Evolutionary conservation across 1,140 invertebrate species (phyloP), one percentile per base, ranked within the genome.

Genomic region (Drosophila bocki): DNA sequence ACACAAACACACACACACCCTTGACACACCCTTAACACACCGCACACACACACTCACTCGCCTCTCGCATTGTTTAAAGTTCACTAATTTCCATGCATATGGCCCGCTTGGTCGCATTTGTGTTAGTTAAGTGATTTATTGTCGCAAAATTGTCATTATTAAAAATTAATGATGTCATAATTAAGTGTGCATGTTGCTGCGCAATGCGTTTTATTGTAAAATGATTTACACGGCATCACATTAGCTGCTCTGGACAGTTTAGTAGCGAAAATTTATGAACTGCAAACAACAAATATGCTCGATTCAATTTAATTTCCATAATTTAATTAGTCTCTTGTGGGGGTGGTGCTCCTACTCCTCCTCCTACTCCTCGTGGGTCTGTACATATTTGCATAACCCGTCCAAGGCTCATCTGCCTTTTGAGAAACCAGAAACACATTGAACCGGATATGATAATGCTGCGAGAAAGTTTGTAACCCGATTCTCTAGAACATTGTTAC

Each of bases 151-250:
- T 91, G 82, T 86, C 85, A 91, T 86, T 86, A 91, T 88, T 85
- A 86, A 82, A 84, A 91, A 86, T 83, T 91, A 86, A 91, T 91
- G 82, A 91, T 86, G 82, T 83, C 85, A 88, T 88, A 91, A 91
- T 88, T 91, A 91, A 88, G 85, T 88, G 81, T 47, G 75, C 19
- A 32, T 70, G 64, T 8, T 61, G 44, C 60, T 44, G 47, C 9
- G 37, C 72, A 53, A 26, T 84, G 82, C 82, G 71, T 80, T 86
- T 86, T 86, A 87, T 86, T 76, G 82, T 91, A 85, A 80, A 85
- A 82, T 79, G 86, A 91, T 79, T 91, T 85, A 87, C 77, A 87
- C 63, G 75, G 44, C 58, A 37, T 57, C 32, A 51, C 64, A 70
- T 70, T 70, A 70, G 67, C 47, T 68, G 81, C 72, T 64, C 68